These are phyloP conservation scores for Diadromus collaris DNA, from an alignment of 2,888 invertebrate genomes.

Conservation along the genomic window DNA sequence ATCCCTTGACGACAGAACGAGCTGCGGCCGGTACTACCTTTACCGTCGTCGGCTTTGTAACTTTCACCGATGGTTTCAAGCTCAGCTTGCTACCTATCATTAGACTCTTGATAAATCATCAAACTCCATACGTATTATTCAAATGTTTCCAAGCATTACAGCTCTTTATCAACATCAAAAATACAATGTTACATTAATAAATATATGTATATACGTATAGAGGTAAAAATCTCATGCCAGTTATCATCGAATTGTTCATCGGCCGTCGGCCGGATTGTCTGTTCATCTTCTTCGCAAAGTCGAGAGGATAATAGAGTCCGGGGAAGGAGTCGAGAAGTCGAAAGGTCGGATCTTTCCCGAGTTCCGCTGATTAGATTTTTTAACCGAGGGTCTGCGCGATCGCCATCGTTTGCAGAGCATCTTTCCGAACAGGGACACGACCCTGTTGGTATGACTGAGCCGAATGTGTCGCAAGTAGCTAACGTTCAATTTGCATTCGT, in stretches of 20 bases:
- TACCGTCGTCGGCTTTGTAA: slow-evolving; percentile 69
- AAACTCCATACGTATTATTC: slow-evolving; percentile 14
- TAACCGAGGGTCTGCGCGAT: slow-evolving; percentile 64
- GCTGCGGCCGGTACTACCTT: slow-evolving; percentile 75
- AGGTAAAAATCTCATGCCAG: not conserved
- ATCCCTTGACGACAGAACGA: slow-evolving; percentile 73
- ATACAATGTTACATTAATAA: slow-evolving; percentile 11
- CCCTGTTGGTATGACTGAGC: slow-evolving; percentile 69
- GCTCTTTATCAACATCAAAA: slow-evolving; percentile 21
- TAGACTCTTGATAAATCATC: slow-evolving; percentile 57
- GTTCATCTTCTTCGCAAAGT: slow-evolving; percentile 71
- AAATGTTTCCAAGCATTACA: slow-evolving; percentile 1
- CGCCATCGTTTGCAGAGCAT: slow-evolving; percentile 79
- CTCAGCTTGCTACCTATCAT: slow-evolving; percentile 80
- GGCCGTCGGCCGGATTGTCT: not conserved
- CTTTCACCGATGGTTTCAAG: slow-evolving; percentile 67
- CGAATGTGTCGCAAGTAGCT: slow-evolving; percentile 52
- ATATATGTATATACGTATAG: not conserved
- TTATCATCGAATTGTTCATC: not conserved
- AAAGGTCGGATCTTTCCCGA: slow-evolving; percentile 78
- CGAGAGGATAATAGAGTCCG: slow-evolving; percentile 82
- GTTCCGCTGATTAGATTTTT: slow-evolving; percentile 59
- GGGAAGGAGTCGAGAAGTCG: slow-evolving; percentile 83
- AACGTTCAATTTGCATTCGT: slow-evolving; percentile 62
- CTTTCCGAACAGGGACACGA: slow-evolving; percentile 81